A percentile compares a stretch with the other conserved stretches of the same genome.
phyloP scores from a whole-genome alignment of 2,888 invertebrate species.

The Leptopterna dolabrata region DNA sequence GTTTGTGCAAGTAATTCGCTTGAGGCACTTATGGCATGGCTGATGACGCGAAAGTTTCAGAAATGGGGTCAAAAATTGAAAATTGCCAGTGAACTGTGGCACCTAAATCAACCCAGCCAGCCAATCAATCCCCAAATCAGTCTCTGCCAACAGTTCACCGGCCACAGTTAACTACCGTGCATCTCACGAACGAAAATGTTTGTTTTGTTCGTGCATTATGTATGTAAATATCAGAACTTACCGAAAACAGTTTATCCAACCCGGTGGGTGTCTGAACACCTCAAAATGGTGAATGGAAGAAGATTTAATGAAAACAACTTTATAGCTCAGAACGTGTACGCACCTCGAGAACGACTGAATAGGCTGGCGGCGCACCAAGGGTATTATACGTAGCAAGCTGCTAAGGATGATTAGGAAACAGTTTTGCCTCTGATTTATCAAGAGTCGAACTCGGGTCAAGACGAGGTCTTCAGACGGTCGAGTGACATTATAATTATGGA shows the following conservation, averaged over 20 bases:
- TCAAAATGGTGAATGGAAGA: neutral
- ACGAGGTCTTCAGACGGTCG: neutral
- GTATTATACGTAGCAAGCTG: neutral
- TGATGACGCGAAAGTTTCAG: too few species aligned
- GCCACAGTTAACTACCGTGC: too few species aligned
- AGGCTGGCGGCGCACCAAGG: neutral
- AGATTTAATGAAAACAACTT: neutral
- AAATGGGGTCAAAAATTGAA: too few species aligned
- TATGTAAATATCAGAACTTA: too few species aligned
- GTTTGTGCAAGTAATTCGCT: too few species aligned
- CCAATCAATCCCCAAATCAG: too few species aligned
- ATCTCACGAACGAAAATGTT: too few species aligned
- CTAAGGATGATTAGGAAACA: neutral
- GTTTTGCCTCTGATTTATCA: neutral
- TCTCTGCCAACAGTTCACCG: too few species aligned
- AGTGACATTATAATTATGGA: neutral
- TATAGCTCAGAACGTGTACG: neutral
- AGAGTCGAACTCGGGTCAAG: neutral
- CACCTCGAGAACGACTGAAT: conserved; percentile 6
- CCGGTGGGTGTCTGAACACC: neutral
- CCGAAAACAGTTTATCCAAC: neutral
- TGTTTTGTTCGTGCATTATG: too few species aligned
- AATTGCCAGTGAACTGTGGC: too few species aligned
- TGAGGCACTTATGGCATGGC: too few species aligned
- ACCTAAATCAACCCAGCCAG: too few species aligned